A percentile compares a stretch with the other conserved stretches of the same genome.
phyloP scores from a whole-genome alignment of 2,888 invertebrate genomes.

The Chrysomela aeneicollis region DNA sequence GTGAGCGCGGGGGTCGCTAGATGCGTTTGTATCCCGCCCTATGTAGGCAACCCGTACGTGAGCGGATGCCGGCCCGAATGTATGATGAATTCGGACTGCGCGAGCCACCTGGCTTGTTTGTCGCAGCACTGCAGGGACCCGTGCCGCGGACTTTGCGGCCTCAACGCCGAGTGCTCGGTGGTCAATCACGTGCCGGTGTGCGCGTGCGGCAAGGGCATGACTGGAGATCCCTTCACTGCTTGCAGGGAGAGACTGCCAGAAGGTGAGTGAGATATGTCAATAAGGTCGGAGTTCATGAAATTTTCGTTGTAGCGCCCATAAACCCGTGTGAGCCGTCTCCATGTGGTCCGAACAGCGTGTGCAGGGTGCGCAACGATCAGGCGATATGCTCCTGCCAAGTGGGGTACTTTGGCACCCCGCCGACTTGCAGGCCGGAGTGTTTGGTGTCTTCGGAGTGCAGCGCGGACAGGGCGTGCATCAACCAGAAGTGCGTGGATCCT shows the following conservation, averaged over 20 bases:
- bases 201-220: slow-evolving; percentile 77
- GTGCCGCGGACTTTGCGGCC: slow-evolving; percentile 83
- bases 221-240: slow-evolving; percentile 84
- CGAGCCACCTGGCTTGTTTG: slow-evolving; percentile 78
- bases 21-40: slow-evolving; percentile 88
- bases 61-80: slow-evolving; percentile 89
- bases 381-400: slow-evolving; percentile 70
- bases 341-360: slow-evolving; percentile 69
- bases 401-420: slow-evolving; percentile 68
- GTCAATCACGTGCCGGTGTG: slow-evolving; percentile 85
- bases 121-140: slow-evolving; percentile 88
- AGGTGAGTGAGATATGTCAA: slow-evolving; percentile 63
- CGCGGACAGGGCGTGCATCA: slow-evolving; percentile 69
- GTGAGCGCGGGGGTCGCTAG: slow-evolving; percentile 73
- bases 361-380: slow-evolving; percentile 65
- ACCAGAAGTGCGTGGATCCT: slow-evolving; percentile 71
- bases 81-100: slow-evolving; percentile 81
- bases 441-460: slow-evolving; percentile 68
- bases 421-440: slow-evolving; percentile 69
- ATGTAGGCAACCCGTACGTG: slow-evolving; percentile 86
- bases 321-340: slow-evolving; percentile 70
- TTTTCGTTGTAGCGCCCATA: slow-evolving; percentile 54
- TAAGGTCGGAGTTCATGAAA: too few species aligned
- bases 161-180: slow-evolving; percentile 83
- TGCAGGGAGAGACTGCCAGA: slow-evolving; percentile 69